Percentiles rank a stretch among this genome's conserved stretches.
Conservation (phyloP, 2,113 vertebrate genomes). For the Neodon shergylaensis region DNA sequence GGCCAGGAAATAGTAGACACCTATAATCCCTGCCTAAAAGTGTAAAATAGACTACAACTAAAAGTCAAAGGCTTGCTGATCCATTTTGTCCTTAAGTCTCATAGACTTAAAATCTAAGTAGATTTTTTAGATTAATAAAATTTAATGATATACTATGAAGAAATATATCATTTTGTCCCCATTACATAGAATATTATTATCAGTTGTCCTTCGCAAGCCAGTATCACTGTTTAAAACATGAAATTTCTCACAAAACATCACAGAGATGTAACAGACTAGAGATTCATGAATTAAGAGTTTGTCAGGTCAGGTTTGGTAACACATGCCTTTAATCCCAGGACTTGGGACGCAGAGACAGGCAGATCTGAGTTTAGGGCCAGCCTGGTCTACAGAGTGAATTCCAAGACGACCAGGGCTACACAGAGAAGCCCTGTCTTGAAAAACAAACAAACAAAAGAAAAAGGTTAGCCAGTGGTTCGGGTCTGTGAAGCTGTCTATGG, state of each 20-base stretch:
- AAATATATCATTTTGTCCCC: slow-evolving; percentile 24
- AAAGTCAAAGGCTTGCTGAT: slow-evolving; percentile 6
- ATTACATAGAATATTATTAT: background rate
- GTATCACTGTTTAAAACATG: background rate
- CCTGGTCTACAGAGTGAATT: background rate
- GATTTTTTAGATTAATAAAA: slow-evolving; percentile 34
- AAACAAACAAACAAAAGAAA: background rate
- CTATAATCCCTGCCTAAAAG: background rate
- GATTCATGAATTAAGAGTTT: slow-evolving; percentile 36
- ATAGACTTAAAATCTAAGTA: slow-evolving; percentile 22
- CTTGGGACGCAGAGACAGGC: background rate
- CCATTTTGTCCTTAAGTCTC: slow-evolving; percentile 19
- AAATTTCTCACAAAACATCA: background rate
- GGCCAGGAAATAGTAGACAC: background rate
- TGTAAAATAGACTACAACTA: background rate
- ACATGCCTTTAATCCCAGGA: background rate
- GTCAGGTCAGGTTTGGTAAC: background rate
- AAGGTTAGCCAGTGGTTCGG: background rate
- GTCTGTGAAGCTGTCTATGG: background rate
- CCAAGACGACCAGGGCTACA: background rate
- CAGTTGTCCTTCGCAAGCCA: slow-evolving; percentile 47
- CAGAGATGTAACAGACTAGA: background rate
- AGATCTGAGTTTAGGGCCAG: background rate
- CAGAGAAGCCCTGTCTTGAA: background rate
- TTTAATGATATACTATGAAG: background rate